These are phyloP conservation scores for Chrysogorgia sp. DNA, from an alignment of 92 coral and sea anemone species.

Conservation along the genomic window DNA sequence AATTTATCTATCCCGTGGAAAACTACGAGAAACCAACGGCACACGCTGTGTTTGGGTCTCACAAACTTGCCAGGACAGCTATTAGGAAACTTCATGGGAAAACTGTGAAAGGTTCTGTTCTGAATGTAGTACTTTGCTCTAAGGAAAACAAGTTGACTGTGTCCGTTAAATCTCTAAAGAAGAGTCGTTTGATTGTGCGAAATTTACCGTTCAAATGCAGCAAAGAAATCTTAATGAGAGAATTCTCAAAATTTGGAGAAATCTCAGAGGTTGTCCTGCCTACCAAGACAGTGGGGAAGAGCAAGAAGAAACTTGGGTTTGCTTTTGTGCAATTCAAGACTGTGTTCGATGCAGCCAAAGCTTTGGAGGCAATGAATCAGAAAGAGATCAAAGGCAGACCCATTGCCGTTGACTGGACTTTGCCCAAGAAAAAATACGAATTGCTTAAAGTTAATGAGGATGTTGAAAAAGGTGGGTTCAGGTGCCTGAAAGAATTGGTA, in stretches of 20 bases:
- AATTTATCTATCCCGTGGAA: constrained; percentile 76
- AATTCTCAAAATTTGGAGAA: constrained; percentile 77
- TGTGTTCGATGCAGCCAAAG: constrained; percentile 91
- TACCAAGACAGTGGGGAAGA: constrained; percentile 63
- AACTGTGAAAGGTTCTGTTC: constrained; percentile 64
- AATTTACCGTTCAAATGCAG: constrained; percentile 87
- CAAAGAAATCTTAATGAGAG: constrained; percentile 64
- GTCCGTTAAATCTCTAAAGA: constrained; percentile 64
- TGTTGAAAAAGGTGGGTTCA: background rate
- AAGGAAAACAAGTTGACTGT: constrained; percentile 68
- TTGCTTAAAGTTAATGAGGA: constrained; percentile 46
- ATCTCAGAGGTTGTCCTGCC: constrained; percentile 72
- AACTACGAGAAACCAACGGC: constrained; percentile 75
- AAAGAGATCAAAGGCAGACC: constrained; percentile 86
- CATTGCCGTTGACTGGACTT: constrained; percentile 93
- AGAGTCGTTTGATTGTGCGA: constrained; percentile 81
- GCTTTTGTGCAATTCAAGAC: constrained; percentile 90
- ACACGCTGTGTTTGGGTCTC: constrained; percentile 62
- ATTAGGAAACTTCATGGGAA: constrained; percentile 65
- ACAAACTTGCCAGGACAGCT: constrained; percentile 79
- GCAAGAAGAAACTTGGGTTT: constrained; percentile 76
- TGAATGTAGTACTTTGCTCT: constrained; percentile 70
- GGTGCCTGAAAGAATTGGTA: too few relatives aligned
- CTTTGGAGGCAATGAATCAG: constrained; percentile 76
- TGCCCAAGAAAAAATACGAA: constrained; percentile 70